Evolutionary conservation across 2,113 vertebrate species (phyloP).

Genomic region (Perca fluviatilis): DNA sequence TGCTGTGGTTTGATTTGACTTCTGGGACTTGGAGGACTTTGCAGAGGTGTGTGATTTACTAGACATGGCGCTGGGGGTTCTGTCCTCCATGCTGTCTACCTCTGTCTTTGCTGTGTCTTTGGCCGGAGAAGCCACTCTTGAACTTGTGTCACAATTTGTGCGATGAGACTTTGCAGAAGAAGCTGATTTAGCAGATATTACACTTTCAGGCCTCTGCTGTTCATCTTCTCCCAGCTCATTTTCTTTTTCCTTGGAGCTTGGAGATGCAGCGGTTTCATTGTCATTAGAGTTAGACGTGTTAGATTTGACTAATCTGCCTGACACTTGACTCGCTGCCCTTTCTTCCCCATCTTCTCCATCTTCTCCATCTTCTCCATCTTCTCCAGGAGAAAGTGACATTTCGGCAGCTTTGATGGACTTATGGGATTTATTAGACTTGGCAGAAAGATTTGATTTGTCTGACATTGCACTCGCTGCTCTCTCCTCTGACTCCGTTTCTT

Average conservation of each 20-base stretch:
- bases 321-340: conserved; percentile 59
- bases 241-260: conserved; percentile 9
- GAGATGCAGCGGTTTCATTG: not conserved
- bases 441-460: conserved; percentile 61
- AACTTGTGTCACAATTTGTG: not conserved
- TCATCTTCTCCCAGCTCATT: conserved; percentile 1
- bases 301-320: conserved; percentile 52
- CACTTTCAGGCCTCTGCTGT: conserved; percentile 28
- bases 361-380: conserved; percentile 6
- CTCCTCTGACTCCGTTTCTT: conserved; percentile 32
- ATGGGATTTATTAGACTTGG: conserved; percentile 57
- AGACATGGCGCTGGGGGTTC: conserved; percentile 53
- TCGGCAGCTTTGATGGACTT: conserved; percentile 49
- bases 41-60: conserved; percentile 37
- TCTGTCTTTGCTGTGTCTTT: conserved; percentile 1
- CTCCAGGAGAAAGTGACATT: conserved; percentile 35
- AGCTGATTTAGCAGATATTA: conserved; percentile 57
- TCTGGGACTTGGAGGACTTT: conserved; percentile 52
- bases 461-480: conserved; percentile 55
- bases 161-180: conserved; percentile 51
- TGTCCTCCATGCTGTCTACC: not conserved
- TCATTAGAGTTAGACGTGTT: conserved; percentile 39
- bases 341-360: conserved; percentile 38
- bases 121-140: conserved; percentile 1
- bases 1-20: conserved; percentile 32